Percentiles rank a stretch among this genome's conserved stretches.
Evolutionary conservation across 1,140 invertebrate species (phyloP).

Genomic region (Drosophila yakuba): DNA sequence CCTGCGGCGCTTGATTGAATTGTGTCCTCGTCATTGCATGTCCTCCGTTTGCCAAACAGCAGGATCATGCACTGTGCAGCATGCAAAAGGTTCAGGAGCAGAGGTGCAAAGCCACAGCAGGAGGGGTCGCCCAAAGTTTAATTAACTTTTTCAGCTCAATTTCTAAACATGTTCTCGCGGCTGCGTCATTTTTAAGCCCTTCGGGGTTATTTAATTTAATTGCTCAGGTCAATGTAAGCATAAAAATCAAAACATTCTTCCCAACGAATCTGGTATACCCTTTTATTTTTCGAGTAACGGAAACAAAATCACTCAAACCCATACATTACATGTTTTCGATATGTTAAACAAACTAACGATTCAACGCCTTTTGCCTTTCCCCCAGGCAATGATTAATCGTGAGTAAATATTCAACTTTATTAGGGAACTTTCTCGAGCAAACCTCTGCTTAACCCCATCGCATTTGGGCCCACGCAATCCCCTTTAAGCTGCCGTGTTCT

Average conservation of each 20-base stretch:
- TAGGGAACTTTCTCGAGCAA: conserved; percentile 6
- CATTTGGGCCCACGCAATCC: conserved; percentile 2
- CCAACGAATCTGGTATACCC: too few species aligned
- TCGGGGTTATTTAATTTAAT: conserved; percentile 18
- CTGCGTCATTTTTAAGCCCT: conserved; percentile 12
- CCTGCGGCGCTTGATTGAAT: conserved; percentile 73
- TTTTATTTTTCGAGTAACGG: too few species aligned
- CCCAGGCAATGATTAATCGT: conserved; percentile 17
- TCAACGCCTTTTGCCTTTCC: background rate
- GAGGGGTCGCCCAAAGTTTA: conserved; percentile 50
- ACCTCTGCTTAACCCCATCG: conserved; percentile 15
- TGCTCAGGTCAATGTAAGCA: background rate
- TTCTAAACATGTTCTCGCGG: conserved; percentile 56
- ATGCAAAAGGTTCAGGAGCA: background rate
- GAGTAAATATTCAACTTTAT: background rate
- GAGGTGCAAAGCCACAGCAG: background rate
- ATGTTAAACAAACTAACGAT: conserved; percentile 6
- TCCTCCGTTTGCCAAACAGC: conserved; percentile 16
- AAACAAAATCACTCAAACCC: background rate
- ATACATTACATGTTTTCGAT: background rate
- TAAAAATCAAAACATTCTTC: too few species aligned
- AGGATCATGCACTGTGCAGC: background rate
- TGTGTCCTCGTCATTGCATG: conserved; percentile 75
- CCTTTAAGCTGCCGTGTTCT: conserved; percentile 25
- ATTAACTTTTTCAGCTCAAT: conserved; percentile 73